Evolutionary conservation across 2,888 invertebrate genomes (phyloP).

Genomic region (Tortricodes alternella): DNA sequence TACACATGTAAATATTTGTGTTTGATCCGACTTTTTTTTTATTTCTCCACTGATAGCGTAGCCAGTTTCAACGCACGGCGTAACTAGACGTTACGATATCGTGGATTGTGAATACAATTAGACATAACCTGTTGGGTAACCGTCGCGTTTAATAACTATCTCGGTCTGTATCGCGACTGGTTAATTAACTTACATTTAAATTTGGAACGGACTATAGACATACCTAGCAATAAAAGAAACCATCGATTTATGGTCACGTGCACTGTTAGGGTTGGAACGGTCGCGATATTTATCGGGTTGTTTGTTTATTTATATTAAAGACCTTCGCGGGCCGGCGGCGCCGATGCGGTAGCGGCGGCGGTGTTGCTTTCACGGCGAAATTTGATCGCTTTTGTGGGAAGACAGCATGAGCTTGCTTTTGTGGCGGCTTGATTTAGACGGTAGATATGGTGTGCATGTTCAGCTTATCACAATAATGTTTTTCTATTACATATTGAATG

Average conservation of each 20-base stretch:
- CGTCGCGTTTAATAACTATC: conserved; percentile 46
- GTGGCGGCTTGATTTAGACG: neutral
- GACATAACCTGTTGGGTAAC: conserved; percentile 19
- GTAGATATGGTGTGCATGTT: neutral
- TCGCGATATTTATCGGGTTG: conserved; percentile 63
- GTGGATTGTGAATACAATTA: conserved; percentile 5
- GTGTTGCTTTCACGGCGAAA: conserved; percentile 16
- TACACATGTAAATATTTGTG: conserved; percentile 74
- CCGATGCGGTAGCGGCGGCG: conserved; percentile 31
- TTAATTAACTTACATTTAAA: conserved; percentile 63
- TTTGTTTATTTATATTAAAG: conserved; percentile 56
- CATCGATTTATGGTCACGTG: conserved; percentile 66
- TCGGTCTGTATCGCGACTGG: conserved; percentile 42
- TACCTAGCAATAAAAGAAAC: conserved; percentile 62
- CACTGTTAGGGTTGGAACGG: conserved; percentile 53
- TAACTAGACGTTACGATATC: conserved; percentile 19
- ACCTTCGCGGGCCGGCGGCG: conserved; percentile 30
- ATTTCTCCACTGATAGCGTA: conserved; percentile 12
- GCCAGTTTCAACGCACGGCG: neutral
- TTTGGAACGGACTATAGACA: conserved; percentile 58
- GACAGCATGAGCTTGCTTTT: conserved; percentile 1
- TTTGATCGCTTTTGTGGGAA: conserved; percentile 7
- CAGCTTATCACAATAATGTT: neutral
- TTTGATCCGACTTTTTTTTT: conserved; percentile 28
- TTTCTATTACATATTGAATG: too few species aligned